Percentiles rank a stretch among this genome's conserved stretches.
These are phyloP conservation scores for Teinopalpus imperialis DNA, from an alignment of 2,888 invertebrate species.

Conservation along the genomic window DNA sequence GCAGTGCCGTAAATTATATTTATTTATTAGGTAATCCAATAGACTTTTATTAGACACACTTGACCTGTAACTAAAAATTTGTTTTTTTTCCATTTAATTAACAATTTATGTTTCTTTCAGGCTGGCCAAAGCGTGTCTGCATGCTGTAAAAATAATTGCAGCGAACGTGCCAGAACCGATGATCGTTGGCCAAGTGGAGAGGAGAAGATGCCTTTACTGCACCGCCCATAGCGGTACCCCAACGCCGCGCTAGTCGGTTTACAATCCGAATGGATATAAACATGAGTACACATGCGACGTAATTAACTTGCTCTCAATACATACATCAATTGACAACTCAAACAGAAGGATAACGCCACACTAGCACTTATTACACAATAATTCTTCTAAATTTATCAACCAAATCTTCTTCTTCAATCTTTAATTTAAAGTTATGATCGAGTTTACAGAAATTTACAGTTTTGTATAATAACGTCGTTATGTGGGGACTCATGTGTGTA, in stretches of 20 bases:
- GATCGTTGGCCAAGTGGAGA: conserved; percentile 54
- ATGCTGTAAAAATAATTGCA: conserved; percentile 70
- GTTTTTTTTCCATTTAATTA: no score
- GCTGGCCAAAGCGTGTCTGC: conserved; percentile 51
- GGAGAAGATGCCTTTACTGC: conserved; percentile 63
- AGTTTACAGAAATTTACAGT: not conserved
- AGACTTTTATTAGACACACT: no score
- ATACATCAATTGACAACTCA: no score
- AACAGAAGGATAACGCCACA: no score
- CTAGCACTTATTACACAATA: no score
- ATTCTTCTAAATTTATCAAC: no score
- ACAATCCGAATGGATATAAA: conserved; percentile 51
- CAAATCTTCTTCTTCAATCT: no score
- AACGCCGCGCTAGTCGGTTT: conserved; percentile 40
- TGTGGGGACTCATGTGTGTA: not conserved
- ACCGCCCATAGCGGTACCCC: conserved; percentile 60
- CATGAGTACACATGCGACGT: conserved; percentile 1
- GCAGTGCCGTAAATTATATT: no score
- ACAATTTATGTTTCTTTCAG: no score
- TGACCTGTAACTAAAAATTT: no score
- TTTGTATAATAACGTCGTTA: not conserved
- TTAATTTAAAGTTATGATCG: no score
- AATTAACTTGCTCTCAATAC: not conserved
- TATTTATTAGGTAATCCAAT: no score
- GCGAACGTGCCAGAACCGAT: conserved; percentile 43